Percentiles rank a stretch among this genome's conserved stretches.
phyloP scores from a whole-genome alignment of 1,140 invertebrate genomes.

The Phortica variegata region DNA sequence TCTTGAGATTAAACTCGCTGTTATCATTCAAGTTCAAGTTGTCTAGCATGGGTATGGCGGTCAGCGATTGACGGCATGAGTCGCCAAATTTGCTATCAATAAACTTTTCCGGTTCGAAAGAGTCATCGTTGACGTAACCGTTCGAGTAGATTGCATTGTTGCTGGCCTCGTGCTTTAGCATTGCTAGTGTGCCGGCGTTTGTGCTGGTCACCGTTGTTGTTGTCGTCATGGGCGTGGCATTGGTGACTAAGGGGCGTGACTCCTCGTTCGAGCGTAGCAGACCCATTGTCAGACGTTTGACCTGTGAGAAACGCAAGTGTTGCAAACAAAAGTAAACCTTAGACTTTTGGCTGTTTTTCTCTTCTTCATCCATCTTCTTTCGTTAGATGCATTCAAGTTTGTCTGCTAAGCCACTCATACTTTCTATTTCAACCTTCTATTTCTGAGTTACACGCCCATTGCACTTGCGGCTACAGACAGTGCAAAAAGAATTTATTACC shows the following conservation, averaged over 20 bases:
- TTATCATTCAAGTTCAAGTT: conserved; percentile 49
- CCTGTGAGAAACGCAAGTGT: conserved; percentile 23
- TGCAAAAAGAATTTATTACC: conserved; percentile 39
- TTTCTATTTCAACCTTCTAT: too few relatives aligned
- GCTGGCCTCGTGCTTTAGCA: conserved; percentile 52
- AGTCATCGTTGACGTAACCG: conserved; percentile 75
- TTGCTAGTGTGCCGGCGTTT: conserved; percentile 1
- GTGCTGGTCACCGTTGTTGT: not conserved
- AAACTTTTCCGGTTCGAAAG: conserved; percentile 58
- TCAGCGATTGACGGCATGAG: conserved; percentile 49
- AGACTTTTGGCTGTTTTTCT: too few relatives aligned
- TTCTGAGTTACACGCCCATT: too few relatives aligned
- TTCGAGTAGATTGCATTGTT: conserved; percentile 56
- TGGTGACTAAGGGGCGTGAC: conserved; percentile 61
- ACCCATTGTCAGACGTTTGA: conserved; percentile 51
- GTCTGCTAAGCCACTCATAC: too few relatives aligned
- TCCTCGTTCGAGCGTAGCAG: conserved; percentile 59
- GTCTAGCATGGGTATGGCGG: conserved; percentile 47
- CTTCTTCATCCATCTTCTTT: too few relatives aligned
- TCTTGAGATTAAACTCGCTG: conserved; percentile 52
- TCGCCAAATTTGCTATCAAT: conserved; percentile 54
- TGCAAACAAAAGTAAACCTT: conserved; percentile 10
- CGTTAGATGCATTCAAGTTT: too few relatives aligned
- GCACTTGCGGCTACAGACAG: conserved; percentile 34
- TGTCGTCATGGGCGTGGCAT: conserved; percentile 29